These are phyloP conservation scores for Varroa destructor DNA, from an alignment of 1,140 invertebrate species.

Conservation along the genomic window DNA sequence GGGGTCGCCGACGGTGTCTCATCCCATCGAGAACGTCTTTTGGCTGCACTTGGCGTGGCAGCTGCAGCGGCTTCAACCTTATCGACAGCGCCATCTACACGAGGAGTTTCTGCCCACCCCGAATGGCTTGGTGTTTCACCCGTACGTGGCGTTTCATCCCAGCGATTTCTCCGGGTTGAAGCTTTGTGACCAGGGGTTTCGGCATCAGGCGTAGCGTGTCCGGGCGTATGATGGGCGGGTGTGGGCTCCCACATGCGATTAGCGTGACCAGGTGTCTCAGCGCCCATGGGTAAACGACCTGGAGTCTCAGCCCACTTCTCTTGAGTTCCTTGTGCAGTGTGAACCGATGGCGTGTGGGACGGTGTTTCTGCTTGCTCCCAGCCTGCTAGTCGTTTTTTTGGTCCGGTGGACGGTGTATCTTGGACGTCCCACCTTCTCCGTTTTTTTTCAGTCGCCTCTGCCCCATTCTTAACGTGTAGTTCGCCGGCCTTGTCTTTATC, in stretches of 20 bases:
- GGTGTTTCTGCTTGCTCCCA: constrained; percentile 20
- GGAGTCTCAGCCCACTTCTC: constrained; percentile 90
- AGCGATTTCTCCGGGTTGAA: constrained; percentile 73
- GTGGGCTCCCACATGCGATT: constrained; percentile 92
- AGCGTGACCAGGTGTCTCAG: constrained; percentile 81
- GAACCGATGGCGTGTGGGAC: constrained; percentile 5
- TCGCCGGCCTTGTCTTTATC: constrained; percentile 6
- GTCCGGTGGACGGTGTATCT: constrained; percentile 6
- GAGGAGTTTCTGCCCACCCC: constrained; percentile 94
- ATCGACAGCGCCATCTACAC: constrained; percentile 67
- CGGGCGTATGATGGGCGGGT: constrained; percentile 46
- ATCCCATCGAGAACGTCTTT: constrained; percentile 86
- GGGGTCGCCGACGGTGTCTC: constrained; percentile 62
- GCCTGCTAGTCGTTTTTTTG: constrained; percentile 7
- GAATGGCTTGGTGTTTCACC: constrained; percentile 89
- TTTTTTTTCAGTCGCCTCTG: constrained; percentile 10
- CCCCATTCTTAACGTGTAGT: constrained; percentile 16
- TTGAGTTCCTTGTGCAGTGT: neutral
- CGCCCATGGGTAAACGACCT: constrained; percentile 57
- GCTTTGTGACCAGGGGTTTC: constrained; percentile 69
- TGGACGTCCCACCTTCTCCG: constrained; percentile 15
- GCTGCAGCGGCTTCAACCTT: constrained; percentile 61
- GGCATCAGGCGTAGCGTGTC: constrained; percentile 69
- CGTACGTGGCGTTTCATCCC: constrained; percentile 98
- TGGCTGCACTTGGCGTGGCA: constrained; percentile 79